phyloP scores from a whole-genome alignment of 2,888 invertebrate genomes.

The Sicus ferrugineus region DNA sequence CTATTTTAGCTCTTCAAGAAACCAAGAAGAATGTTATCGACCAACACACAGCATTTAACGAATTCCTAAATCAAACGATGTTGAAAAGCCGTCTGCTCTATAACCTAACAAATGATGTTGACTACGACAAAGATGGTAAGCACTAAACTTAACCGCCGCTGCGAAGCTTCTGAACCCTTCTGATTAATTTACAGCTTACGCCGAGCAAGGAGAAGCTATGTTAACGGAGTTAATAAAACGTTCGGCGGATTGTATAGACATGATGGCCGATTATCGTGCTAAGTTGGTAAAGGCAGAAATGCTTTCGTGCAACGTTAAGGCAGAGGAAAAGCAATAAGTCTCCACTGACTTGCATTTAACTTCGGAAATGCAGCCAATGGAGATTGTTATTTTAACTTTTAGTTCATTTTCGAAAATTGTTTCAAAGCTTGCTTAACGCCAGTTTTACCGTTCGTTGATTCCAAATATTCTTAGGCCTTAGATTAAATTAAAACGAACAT shows the following conservation, averaged over 20 bases:
- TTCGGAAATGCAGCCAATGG: conserved; percentile 16
- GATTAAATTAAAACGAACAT: conserved; percentile 24
- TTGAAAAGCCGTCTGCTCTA: conserved; percentile 79
- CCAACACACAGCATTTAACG: conserved; percentile 83
- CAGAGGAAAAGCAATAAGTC: conserved; percentile 50
- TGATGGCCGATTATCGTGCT: conserved; percentile 81
- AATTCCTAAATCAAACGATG: conserved; percentile 74
- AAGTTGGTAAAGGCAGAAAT: conserved; percentile 92
- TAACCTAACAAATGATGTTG: conserved; percentile 86
- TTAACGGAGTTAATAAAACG: conserved; percentile 79
- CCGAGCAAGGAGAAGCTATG: conserved; percentile 85
- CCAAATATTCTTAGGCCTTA: conserved; percentile 28
- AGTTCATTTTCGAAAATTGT: conserved; percentile 20
- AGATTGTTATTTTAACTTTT: conserved; percentile 20
- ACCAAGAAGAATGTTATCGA: conserved; percentile 95
- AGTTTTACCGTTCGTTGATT: conserved; percentile 29
- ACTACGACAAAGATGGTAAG: conserved; percentile 87
- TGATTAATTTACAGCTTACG: conserved; percentile 71
- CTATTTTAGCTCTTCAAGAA: conserved; percentile 91
- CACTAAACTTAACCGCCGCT: background rate
- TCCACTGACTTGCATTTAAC: conserved; percentile 6
- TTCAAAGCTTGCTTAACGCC: conserved; percentile 14
- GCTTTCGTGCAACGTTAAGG: conserved; percentile 81
- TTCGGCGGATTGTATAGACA: conserved; percentile 77
- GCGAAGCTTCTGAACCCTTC: background rate